A percentile compares a stretch with the other conserved stretches of the same genome.
These are phyloP conservation scores for Mus spretus DNA, from an alignment of 2,797 vertebrate genomes.

Conservation along the genomic window DNA sequence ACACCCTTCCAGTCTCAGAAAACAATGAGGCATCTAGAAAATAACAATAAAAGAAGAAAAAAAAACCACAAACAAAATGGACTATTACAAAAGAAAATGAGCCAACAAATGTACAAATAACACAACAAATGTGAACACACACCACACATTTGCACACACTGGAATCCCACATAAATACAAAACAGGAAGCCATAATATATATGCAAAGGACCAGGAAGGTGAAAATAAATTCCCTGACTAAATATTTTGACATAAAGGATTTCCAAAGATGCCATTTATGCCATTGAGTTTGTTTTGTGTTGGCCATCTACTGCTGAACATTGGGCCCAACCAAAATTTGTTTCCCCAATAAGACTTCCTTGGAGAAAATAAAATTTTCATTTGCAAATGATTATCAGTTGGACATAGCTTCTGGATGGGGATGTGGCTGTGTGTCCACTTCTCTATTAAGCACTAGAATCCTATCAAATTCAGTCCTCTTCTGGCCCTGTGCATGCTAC, in stretches of 20 bases:
- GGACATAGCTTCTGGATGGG: not conserved
- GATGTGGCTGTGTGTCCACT: not conserved
- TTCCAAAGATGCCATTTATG: not conserved
- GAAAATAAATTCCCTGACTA: not conserved
- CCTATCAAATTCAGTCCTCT: not conserved
- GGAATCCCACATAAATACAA: not conserved
- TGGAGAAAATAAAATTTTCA: not conserved
- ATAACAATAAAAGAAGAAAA: not conserved
- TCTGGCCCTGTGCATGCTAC: too few relatives aligned
- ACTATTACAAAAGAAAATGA: not conserved
- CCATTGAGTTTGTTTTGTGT: not conserved
- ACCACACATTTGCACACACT: not conserved
- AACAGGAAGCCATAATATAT: not conserved
- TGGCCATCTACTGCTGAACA: not conserved
- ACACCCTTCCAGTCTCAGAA: not conserved
- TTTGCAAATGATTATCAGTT: not conserved
- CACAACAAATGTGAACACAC: not conserved
- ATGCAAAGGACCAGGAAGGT: too few relatives aligned
- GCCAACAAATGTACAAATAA: not conserved
- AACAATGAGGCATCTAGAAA: not conserved
- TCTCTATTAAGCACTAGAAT: too few relatives aligned
- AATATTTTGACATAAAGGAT: not conserved
- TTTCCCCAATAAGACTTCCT: not conserved
- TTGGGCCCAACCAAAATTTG: too few relatives aligned
- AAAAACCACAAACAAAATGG: not conserved